Conservation (phyloP, 2,797 vertebrate species). For the Rhabdophis nuchalis region DNA sequence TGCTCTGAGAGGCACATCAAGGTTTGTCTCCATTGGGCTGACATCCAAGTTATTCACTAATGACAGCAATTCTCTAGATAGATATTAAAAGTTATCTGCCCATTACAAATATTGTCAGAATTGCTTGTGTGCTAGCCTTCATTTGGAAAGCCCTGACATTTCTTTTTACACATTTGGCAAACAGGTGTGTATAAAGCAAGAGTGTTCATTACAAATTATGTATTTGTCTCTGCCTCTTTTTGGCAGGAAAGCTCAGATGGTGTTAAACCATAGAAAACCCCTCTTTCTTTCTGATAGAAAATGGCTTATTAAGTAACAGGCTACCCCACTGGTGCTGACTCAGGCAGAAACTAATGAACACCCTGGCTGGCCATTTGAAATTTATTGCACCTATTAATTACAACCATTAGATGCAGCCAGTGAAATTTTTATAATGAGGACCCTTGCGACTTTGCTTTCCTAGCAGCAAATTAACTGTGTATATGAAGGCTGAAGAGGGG, state of each 20-base stretch:
- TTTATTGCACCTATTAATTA: slow-evolving; percentile 72
- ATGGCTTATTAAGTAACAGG: slow-evolving; percentile 69
- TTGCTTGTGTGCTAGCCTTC: background rate
- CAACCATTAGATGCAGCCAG: slow-evolving; percentile 63
- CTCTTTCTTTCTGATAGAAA: slow-evolving; percentile 50
- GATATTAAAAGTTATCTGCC: background rate
- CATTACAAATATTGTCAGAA: background rate
- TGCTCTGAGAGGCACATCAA: background rate
- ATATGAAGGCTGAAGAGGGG: slow-evolving; percentile 10
- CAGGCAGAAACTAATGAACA: slow-evolving; percentile 70
- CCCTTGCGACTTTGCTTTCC: slow-evolving; percentile 59
- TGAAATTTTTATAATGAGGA: slow-evolving; percentile 67
- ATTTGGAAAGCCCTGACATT: background rate
- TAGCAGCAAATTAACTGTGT: slow-evolving; percentile 64
- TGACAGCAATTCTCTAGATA: background rate
- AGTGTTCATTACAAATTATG: slow-evolving; percentile 29
- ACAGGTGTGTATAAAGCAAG: background rate
- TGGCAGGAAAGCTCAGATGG: background rate
- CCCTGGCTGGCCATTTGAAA: slow-evolving; percentile 67
- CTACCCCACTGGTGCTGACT: slow-evolving; percentile 70
- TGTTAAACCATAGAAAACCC: slow-evolving; percentile 20
- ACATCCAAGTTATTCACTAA: background rate
- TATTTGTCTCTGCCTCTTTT: background rate
- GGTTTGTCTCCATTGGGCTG: background rate
- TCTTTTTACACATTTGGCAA: background rate